Conservation (phyloP, 2,113 vertebrate genomes). For the Cichladusa arquata region DNA sequence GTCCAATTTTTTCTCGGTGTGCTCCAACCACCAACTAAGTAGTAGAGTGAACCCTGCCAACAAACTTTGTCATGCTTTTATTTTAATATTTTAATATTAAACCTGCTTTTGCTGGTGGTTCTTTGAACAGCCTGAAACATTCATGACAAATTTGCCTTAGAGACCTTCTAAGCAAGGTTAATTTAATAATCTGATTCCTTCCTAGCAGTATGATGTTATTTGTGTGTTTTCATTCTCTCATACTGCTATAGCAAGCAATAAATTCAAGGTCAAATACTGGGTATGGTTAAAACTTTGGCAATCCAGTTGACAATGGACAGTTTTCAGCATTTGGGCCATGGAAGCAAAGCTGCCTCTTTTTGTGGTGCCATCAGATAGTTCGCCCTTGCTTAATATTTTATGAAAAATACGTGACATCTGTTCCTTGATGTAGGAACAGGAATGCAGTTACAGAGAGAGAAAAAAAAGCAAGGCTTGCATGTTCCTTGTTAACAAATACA, state of each 20-base stretch:
- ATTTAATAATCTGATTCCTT: not conserved
- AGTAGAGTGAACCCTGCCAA: not conserved
- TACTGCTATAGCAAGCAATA: not conserved
- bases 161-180: not conserved
- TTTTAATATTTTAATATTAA: not conserved
- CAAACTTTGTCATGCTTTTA: rapidly evolving
- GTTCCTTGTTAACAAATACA: not conserved
- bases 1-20: not conserved
- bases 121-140: not conserved
- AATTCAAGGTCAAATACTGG: not conserved
- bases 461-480: not conserved
- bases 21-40: not conserved
- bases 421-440: not conserved
- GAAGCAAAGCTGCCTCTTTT: not conserved
- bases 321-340: not conserved
- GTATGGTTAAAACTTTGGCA: not conserved
- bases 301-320: not conserved
- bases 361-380: not conserved
- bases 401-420: not conserved
- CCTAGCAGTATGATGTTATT: not conserved
- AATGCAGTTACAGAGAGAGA: not conserved
- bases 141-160: not conserved
- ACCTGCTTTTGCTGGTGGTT: not conserved
- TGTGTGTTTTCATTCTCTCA: not conserved
- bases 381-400: conserved; percentile 9